Percentiles rank a stretch among this genome's conserved stretches.
Evolutionary conservation across 2,888 invertebrate species (phyloP).

Genomic region (Thecocarcelia acutangulata): DNA sequence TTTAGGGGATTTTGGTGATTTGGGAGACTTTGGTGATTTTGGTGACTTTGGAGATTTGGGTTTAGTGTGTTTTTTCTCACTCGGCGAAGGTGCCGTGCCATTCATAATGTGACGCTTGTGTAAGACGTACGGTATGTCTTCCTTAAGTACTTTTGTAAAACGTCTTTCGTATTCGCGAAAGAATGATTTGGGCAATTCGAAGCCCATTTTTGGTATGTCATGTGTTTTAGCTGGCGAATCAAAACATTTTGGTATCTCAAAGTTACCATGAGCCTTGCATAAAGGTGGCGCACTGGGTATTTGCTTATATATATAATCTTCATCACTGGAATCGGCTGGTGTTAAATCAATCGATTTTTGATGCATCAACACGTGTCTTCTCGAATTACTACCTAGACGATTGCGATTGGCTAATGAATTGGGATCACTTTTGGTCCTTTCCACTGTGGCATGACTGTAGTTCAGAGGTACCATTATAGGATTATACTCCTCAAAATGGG

Average conservation of each 20-base stretch:
- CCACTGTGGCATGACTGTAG: constrained; percentile 88
- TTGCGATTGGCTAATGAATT: constrained; percentile 89
- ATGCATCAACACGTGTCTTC: constrained; percentile 91
- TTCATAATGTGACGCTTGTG: constrained; percentile 93
- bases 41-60: constrained; percentile 86
- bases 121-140: constrained; percentile 91
- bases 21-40: constrained; percentile 85
- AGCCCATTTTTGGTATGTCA: constrained; percentile 85
- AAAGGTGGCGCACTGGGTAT: constrained; percentile 88
- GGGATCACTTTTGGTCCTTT: constrained; percentile 93
- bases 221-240: constrained; percentile 80
- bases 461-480: constrained; percentile 84
- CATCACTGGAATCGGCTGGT: constrained; percentile 92
- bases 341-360: constrained; percentile 93
- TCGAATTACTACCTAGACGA: constrained; percentile 87
- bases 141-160: constrained; percentile 82
- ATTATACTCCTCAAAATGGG: constrained; percentile 87
- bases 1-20: constrained; percentile 84
- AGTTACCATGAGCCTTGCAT: constrained; percentile 88
- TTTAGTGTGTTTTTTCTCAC: constrained; percentile 82
- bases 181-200: constrained; percentile 88
- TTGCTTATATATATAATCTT: constrained; percentile 89
- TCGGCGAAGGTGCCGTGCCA: constrained; percentile 87
- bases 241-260: constrained; percentile 84
- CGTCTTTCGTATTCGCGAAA: constrained; percentile 86